phyloP scores from a whole-genome alignment of 2,888 invertebrate genomes.

The Helicoverpa assulta region DNA sequence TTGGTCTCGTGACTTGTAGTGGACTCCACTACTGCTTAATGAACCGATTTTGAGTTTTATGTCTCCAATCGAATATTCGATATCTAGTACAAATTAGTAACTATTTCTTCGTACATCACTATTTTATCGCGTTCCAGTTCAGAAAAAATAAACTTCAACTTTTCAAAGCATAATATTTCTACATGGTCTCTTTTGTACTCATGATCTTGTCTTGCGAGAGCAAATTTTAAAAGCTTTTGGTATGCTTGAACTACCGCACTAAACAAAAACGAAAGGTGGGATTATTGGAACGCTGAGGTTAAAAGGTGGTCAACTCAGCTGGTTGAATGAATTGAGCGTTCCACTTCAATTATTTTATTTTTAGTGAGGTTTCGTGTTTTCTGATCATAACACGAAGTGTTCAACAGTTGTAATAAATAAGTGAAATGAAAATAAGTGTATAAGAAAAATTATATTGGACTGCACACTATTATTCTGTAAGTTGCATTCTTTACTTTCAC shows the following conservation, averaged over 20 bases:
- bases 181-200: slow-evolving; percentile 2
- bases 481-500: slow-evolving; percentile 1
- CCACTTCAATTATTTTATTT: not conserved
- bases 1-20: no score
- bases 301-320: slow-evolving; percentile 24
- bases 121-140: not conserved
- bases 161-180: not conserved
- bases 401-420: not conserved
- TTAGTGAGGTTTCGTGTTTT: not conserved
- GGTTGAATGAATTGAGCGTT: not conserved
- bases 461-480: not conserved
- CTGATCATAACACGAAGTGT: not conserved
- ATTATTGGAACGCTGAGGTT: slow-evolving; percentile 23
- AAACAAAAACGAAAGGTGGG: not conserved
- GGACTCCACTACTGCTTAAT: no score
- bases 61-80: no score
- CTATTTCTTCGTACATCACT: not conserved
- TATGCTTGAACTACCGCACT: not conserved
- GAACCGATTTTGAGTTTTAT: no score
- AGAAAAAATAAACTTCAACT: rapidly evolving
- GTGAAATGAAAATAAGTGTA: not conserved
- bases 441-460: not conserved
- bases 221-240: not conserved
- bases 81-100: not conserved
- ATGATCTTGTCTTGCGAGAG: not conserved